Conservation (phyloP, 2,797 vertebrate species). For the Masticophis lateralis region DNA sequence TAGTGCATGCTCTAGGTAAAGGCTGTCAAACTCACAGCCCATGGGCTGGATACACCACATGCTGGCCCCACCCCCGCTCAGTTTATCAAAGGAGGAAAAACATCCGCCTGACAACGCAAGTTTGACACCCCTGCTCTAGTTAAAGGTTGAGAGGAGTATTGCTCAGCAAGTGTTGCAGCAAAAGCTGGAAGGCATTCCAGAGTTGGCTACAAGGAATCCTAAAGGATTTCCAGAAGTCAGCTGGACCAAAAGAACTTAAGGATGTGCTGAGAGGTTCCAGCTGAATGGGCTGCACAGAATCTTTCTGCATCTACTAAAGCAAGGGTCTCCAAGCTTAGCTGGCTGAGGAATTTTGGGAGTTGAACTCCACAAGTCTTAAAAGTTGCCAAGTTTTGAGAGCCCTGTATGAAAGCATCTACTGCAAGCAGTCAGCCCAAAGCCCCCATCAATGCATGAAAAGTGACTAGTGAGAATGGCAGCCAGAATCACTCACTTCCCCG, state of each 20-base stretch:
- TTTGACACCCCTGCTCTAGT: neutral
- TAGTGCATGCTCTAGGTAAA: neutral
- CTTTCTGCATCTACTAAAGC: neutral
- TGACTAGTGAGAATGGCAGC: neutral
- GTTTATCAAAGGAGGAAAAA: no score
- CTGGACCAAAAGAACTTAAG: neutral
- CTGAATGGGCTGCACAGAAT: neutral
- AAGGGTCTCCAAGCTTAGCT: neutral
- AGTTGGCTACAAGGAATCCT: neutral
- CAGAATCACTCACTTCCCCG: neutral
- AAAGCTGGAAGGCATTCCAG: neutral
- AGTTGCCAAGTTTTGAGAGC: neutral
- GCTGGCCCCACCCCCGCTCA: no score
- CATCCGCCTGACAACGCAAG: no score
- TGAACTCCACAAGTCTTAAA: neutral
- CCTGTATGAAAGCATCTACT: neutral
- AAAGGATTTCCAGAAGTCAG: neutral
- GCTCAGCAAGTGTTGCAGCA: neutral
- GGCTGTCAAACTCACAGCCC: no score
- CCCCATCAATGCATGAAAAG: neutral
- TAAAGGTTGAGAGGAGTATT: neutral
- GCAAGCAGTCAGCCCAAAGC: neutral
- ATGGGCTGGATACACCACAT: rapidly evolving
- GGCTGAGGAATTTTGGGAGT: neutral
- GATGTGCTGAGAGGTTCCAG: neutral